A percentile compares a stretch with the other conserved stretches of the same genome.
These are phyloP conservation scores for Euzetes globulus DNA, from an alignment of 2,888 invertebrate species.

Conservation along the genomic window DNA sequence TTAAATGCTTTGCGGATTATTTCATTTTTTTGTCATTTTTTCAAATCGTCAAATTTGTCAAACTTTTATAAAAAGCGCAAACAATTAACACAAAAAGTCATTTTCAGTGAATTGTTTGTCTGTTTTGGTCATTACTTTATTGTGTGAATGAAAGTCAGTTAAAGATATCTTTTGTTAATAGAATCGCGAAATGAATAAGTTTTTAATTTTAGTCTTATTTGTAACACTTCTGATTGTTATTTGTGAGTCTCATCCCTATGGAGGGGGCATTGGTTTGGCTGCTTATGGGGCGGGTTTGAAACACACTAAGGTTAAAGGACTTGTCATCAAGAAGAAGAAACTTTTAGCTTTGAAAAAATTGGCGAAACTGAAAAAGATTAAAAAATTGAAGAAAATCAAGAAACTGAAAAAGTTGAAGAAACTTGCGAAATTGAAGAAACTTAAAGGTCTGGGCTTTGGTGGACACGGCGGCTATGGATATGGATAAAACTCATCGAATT, in stretches of 20 bases:
- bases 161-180: neutral
- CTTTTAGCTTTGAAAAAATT: conserved; percentile 4
- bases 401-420: neutral
- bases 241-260: neutral
- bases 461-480: too few species aligned
- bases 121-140: neutral
- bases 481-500: neutral
- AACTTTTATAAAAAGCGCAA: too few species aligned
- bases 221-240: neutral
- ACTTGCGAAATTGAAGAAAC: neutral
- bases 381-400: conserved; percentile 4
- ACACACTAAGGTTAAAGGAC: neutral
- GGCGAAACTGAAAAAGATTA: neutral
- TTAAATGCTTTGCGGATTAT: too few species aligned
- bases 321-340: neutral
- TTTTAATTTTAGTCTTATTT: neutral
- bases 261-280: neutral
- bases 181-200: neutral
- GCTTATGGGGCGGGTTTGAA: neutral
- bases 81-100: too few species aligned
- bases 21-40: too few species aligned
- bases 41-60: too few species aligned
- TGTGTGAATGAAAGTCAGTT: neutral
- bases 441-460: neutral
- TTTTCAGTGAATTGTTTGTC: too few species aligned